A percentile compares a stretch with the other conserved stretches of the same genome.
These are phyloP conservation scores for Orchestes rusci DNA, from an alignment of 2,888 invertebrate species.

Conservation along the genomic window DNA sequence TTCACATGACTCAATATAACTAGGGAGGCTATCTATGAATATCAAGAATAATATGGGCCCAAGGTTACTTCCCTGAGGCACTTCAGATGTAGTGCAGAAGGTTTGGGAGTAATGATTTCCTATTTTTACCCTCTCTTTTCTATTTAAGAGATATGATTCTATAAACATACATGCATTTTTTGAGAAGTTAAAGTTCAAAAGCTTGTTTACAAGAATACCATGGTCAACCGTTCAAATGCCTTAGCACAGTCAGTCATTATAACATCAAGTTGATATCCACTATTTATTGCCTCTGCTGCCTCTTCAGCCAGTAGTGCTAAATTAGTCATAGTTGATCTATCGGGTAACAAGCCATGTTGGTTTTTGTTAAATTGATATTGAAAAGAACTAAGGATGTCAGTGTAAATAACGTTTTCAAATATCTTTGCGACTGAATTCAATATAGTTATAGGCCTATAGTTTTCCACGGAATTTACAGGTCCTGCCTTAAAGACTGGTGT, in stretches of 20 bases:
- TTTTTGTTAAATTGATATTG: neutral
- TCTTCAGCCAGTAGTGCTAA: neutral
- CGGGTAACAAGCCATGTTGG: neutral
- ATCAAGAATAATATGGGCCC: too few species aligned
- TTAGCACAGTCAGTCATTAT: neutral
- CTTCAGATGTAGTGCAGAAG: too few species aligned
- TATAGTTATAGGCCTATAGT: neutral
- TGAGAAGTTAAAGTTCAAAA: neutral
- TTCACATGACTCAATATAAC: too few species aligned
- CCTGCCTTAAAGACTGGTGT: neutral
- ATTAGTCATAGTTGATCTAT: neutral
- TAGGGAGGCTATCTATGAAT: too few species aligned
- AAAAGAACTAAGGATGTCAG: neutral
- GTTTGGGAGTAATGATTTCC: too few species aligned
- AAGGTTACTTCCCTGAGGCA: too few species aligned
- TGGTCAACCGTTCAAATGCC: neutral
- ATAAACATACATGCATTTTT: neutral
- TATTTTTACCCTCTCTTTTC: neutral
- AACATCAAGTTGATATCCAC: neutral
- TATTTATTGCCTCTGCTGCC: neutral
- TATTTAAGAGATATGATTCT: neutral
- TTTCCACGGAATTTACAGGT: neutral
- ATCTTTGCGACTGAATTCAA: neutral
- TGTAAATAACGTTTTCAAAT: neutral
- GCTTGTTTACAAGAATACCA: neutral